Percentiles rank a stretch among this genome's conserved stretches.
phyloP scores from a whole-genome alignment of 2,888 invertebrate species.

The Macaria liturata region DNA sequence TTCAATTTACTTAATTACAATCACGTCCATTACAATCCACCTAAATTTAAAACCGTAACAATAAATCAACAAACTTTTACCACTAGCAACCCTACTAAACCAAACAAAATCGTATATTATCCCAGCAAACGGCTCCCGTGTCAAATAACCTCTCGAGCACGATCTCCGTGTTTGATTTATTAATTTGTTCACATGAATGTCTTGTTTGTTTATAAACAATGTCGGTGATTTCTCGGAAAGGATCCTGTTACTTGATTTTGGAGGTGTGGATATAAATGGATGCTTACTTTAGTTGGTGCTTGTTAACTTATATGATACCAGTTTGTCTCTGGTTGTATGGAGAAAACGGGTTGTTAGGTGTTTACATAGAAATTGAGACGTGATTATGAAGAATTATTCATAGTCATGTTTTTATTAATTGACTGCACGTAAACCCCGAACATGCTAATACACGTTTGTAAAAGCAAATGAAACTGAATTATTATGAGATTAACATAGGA shows the following conservation, averaged over 20 bases:
- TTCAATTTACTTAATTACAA: too few relatives aligned
- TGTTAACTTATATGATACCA: too few relatives aligned
- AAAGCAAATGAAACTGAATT: too few relatives aligned
- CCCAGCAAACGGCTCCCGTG: constrained; percentile 31
- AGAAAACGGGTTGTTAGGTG: background rate
- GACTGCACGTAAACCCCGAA: too few relatives aligned
- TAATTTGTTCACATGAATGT: constrained; percentile 34
- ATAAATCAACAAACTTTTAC: too few relatives aligned
- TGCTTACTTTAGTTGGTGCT: background rate
- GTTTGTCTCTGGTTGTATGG: background rate
- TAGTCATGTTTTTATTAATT: too few relatives aligned
- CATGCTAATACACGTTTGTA: too few relatives aligned
- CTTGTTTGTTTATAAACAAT: constrained; percentile 30
- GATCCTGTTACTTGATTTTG: constrained; percentile 11
- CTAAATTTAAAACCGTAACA: too few relatives aligned
- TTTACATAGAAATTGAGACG: too few relatives aligned
- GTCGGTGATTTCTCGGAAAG: constrained; percentile 25
- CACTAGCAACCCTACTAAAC: constrained; percentile 12
- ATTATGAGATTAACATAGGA: too few relatives aligned
- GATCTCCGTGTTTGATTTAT: constrained; percentile 35
- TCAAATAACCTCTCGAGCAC: constrained; percentile 37
- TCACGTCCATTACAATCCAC: too few relatives aligned
- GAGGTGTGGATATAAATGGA: constrained; percentile 14
- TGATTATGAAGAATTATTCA: too few relatives aligned
- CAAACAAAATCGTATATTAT: constrained; percentile 29